Base-by-base conservation (phyloP, 2,113 vertebrate genomes). In the Aphelocoma coerulescens region DNA sequence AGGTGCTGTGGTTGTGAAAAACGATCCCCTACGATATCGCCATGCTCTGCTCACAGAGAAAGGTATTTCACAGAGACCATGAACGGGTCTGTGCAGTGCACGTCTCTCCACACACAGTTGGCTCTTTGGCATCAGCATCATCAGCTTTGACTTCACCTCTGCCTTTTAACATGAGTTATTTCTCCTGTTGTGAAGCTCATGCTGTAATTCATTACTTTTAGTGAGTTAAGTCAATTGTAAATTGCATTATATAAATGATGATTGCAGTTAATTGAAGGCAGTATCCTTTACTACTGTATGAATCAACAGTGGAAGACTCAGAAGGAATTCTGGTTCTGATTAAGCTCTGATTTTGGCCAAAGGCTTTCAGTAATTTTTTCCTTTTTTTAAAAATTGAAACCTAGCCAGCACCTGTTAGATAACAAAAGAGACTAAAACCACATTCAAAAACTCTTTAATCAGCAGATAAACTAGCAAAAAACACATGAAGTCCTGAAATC, bases 211-310 rank as follows among this genome's bases (percentile, higher is more conserved):
- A 92, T 97, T 98, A 97, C 68, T 91, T 91, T 96, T 97, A 98
- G 97, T 93, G 95, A 98, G 94, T 96, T 98, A 98, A 98, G 68
- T 97, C 96, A 97, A 97, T 98, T 98, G 92, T 95, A 96, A 98
- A 96, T 96, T 91, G 96, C 95, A 97, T 89, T 46, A 97, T 96
- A 97, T 91, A 97, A 98, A 98, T 97, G 96, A 98, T 97, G 96
- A 97, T 96, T 98, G 94, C 95, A 97, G 96, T 91, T 97, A 98
- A 98, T 97, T 97, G 97, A 97, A 97, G 93, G 76, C 94, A 97
- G 93, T 96, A 95, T 97, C 93, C 91, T 96, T 97, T 97, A 98
- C 98, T 98, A 98, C 97, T 98, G 97, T 98, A 96, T 97, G 97
- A 98, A 97, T 97, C 96, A 97, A 83, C 91, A 95, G 62, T 91